These are phyloP conservation scores for Paralvinella palmiformis DNA, from an alignment of 1,140 invertebrate genomes.

Conservation along the genomic window DNA sequence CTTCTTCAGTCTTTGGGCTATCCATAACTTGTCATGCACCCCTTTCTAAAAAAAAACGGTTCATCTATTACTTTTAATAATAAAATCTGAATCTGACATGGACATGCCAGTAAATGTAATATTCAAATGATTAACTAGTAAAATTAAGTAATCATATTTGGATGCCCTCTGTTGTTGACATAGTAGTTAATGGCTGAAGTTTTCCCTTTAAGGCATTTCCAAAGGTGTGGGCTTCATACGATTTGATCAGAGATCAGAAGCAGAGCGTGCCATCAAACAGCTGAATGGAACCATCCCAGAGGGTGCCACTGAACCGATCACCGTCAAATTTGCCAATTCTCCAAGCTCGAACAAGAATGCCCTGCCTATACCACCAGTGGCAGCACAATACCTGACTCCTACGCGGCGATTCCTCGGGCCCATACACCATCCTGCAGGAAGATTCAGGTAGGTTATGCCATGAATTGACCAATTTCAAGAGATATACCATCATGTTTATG, in stretches of 20 bases:
- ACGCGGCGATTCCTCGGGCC: constrained; percentile 79
- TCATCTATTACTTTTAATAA: no score
- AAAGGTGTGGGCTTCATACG: constrained; percentile 99
- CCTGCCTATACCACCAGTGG: constrained; percentile 37
- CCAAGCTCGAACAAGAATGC: constrained; percentile 48
- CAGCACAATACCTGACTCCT: constrained; percentile 73
- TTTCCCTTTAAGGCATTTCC: constrained; percentile 93
- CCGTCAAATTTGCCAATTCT: constrained; percentile 98
- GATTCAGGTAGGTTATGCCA: constrained; percentile 78
- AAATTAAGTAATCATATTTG: no score
- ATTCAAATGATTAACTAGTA: no score
- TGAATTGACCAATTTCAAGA: not conserved
- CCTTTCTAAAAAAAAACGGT: no score
- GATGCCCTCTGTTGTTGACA: no score
- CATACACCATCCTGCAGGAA: constrained; percentile 84
- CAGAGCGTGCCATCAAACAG: constrained; percentile 95
- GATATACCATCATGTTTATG: not conserved
- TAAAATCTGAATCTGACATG: no score
- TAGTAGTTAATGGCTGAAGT: no score
- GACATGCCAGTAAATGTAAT: no score
- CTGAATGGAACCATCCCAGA: constrained; percentile 92
- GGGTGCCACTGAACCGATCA: constrained; percentile 85
- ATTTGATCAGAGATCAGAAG: constrained; percentile 95
- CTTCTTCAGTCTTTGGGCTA: no score
- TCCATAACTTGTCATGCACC: no score